Conservation (phyloP, 1,140 invertebrate species). For the Ips nitidus region DNA sequence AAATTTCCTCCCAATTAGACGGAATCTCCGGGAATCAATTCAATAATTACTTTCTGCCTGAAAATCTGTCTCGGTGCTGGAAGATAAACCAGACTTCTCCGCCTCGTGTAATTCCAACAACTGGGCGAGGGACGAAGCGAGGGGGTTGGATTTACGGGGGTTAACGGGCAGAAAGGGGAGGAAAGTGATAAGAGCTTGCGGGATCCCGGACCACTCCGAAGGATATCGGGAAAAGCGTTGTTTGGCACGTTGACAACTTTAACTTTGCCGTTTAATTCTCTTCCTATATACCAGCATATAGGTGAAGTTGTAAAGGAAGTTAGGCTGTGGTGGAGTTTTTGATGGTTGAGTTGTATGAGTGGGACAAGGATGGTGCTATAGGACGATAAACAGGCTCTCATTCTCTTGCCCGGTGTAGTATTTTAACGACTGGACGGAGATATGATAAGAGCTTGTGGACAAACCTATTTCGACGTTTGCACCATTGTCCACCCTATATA, state of each 20-base stretch:
- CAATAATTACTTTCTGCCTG: background rate
- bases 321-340: too few species aligned
- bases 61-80: background rate
- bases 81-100: background rate
- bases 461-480: conserved; percentile 11
- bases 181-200: background rate
- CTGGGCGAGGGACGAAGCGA: background rate
- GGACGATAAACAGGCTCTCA: conserved; percentile 32
- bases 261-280: too few species aligned
- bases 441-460: conserved; percentile 35
- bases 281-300: too few species aligned
- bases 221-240: too few species aligned
- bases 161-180: background rate
- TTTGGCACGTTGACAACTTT: too few species aligned
- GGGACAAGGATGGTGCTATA: background rate
- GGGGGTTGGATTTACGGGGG: too few species aligned
- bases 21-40: conserved; percentile 1
- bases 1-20: background rate
- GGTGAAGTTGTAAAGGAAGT: too few species aligned
- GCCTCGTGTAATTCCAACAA: conserved; percentile 1
- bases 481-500: background rate
- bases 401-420: conserved; percentile 32
- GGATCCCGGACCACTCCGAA: too few species aligned
- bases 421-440: conserved; percentile 35
- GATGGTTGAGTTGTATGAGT: background rate